Conservation (phyloP, 2,888 invertebrate species). For the Archaeoteleia sp. region DNA sequence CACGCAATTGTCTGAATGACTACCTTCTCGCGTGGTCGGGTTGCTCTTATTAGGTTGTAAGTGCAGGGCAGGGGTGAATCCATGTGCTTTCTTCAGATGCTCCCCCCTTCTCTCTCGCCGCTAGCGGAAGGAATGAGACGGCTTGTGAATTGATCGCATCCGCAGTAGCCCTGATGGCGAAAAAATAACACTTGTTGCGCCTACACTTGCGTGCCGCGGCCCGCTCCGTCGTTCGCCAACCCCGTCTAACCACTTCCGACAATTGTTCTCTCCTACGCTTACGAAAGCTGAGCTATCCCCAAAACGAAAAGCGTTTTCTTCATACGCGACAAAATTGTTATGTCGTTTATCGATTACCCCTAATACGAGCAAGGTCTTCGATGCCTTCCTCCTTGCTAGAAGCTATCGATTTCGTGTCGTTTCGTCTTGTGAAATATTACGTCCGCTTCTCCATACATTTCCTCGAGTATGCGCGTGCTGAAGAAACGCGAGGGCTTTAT, state of each 20-base stretch:
- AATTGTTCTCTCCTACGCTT: slow-evolving; percentile 24
- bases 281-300: slow-evolving; percentile 3
- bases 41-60: slow-evolving; percentile 39
- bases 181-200: slow-evolving; percentile 46
- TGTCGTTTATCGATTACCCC: slow-evolving; percentile 7
- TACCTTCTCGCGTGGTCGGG: slow-evolving; percentile 24
- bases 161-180: slow-evolving; percentile 23
- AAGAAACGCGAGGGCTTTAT: background rate
- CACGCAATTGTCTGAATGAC: slow-evolving; percentile 45
- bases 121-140: slow-evolving; percentile 24
- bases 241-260: slow-evolving; percentile 35
- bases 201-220: slow-evolving; percentile 29
- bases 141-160: slow-evolving; percentile 34
- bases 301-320: slow-evolving; percentile 8
- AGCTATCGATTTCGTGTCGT: slow-evolving; percentile 19
- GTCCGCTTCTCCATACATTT: background rate
- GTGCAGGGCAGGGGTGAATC: slow-evolving; percentile 4
- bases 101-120: slow-evolving; percentile 3
- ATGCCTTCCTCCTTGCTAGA: background rate
- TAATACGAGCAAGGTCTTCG: background rate
- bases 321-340: background rate
- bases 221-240: slow-evolving; percentile 15
- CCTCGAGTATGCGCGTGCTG: background rate
- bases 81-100: slow-evolving; percentile 10
- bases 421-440: slow-evolving; percentile 4